phyloP scores from a whole-genome alignment of 2,113 vertebrate species.

The Callocephalon fimbriatum region DNA sequence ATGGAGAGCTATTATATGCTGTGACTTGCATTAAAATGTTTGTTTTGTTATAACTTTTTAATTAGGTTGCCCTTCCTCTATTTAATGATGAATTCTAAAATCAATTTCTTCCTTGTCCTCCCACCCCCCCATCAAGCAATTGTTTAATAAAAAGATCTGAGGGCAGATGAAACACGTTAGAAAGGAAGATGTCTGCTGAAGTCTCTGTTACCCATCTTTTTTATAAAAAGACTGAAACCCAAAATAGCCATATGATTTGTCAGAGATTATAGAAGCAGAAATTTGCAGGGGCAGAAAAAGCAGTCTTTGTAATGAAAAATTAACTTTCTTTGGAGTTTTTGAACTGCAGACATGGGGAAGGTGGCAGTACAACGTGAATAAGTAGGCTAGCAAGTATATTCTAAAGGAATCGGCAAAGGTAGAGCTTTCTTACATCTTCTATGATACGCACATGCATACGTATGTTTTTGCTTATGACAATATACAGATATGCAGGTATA shows the following conservation, averaged over 20 bases:
- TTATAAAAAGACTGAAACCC: background rate
- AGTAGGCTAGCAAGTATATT: background rate
- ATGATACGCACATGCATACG: accelerated
- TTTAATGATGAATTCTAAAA: conserved; percentile 26
- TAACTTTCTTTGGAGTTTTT: background rate
- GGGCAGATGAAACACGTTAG: background rate
- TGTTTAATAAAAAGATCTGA: background rate
- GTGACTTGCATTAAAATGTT: no score
- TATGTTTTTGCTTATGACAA: background rate
- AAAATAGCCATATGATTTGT: background rate
- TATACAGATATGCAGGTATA: no score
- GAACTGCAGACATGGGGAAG: background rate
- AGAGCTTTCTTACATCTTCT: background rate
- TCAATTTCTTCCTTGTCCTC: background rate
- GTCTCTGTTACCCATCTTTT: background rate
- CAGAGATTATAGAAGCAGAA: background rate
- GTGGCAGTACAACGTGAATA: no score
- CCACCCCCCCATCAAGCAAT: background rate
- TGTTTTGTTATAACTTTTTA: no score
- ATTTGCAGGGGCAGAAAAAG: background rate
- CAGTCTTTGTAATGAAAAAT: background rate
- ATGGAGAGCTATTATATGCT: no score
- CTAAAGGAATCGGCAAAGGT: background rate
- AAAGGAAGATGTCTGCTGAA: background rate
- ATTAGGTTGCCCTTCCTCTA: no score